A percentile compares a stretch with the other conserved stretches of the same genome.
phyloP scores from a whole-genome alignment of 2,797 vertebrate species.

The Crenichthys baileyi region DNA sequence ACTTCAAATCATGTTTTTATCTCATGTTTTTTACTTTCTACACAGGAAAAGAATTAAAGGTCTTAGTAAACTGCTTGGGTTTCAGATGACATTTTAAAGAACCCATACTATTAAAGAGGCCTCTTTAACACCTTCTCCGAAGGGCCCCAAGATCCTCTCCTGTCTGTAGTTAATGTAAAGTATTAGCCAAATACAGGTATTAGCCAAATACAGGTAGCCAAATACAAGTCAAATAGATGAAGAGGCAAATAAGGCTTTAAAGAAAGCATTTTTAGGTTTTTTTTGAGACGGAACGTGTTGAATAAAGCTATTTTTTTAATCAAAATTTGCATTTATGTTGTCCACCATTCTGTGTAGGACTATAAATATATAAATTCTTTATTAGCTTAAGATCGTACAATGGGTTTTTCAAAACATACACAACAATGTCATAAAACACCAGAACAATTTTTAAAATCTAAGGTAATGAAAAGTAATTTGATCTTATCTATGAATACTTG shows the following conservation, averaged over 20 bases:
- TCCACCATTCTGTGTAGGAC: too few species aligned
- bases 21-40: neutral
- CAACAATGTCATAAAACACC: too few species aligned
- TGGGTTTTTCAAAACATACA: too few species aligned
- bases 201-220: neutral
- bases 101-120: neutral
- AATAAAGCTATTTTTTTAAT: neutral
- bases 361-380: too few species aligned
- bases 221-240: neutral
- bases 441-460: too few species aligned
- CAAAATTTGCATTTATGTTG: too few species aligned
- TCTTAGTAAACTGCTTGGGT: neutral
- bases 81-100: neutral
- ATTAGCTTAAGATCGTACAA: too few species aligned
- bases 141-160: too few species aligned
- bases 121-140: too few species aligned
- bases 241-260: neutral
- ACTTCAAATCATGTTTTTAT: neutral
- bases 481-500: too few species aligned
- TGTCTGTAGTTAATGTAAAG: neutral
- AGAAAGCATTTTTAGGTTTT: neutral
- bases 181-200: neutral
- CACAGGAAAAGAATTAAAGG: neutral
- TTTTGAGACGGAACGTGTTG: neutral
- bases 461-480: too few species aligned